Base-by-base conservation (phyloP, 2,888 invertebrate species). In the Sinelater perroti region DNA sequence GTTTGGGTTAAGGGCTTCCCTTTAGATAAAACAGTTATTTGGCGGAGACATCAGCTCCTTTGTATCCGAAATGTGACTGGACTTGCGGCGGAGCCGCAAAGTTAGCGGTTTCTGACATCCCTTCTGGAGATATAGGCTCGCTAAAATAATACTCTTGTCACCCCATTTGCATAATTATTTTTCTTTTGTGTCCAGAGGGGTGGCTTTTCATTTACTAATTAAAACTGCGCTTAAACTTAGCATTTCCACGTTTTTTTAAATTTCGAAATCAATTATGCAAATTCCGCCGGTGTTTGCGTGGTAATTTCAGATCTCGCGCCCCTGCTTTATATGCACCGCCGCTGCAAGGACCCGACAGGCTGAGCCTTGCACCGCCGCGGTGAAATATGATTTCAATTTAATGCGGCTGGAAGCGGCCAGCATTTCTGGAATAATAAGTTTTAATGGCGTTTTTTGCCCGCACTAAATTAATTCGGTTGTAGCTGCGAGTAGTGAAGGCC, bases 301-400 rank as follows among this genome's bases (percentile, higher is more conserved):
- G 2, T 8, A 28, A 28, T 28, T 40, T 40, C 14, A 40, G 24
- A 21, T 24, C 21, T 26, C 40, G 6, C 2, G 10, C 35, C 4
- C 1, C 8, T 35, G 16, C n/a, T 40, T 40, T 13, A n/a, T 40
- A 40, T 40, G 40, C 40, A 26, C 7, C 40, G 14, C 24, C n/a
- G 2, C 8, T 24, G 40, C 40, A 40, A 40, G 40, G 14, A 40
- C 21, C 7, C n/a, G 11, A 35, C 35, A 6, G 14, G 24, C 13
- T 24, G n/a, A 40, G 14, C 40, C 13, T 40, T 35, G 13, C 40
- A 21, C 5, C 26, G 8, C 26, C 40, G 1, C 1, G 16, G 8
- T 40, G 40, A 40, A 20, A 13, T 40, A 40, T 26, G 40, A 14
- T 24, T 40, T 40, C 24, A 40, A 40, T 40, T 13, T 7, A 4